Evolutionary conservation across 2,888 invertebrate species (phyloP).

Genomic region (Tuta absoluta): DNA sequence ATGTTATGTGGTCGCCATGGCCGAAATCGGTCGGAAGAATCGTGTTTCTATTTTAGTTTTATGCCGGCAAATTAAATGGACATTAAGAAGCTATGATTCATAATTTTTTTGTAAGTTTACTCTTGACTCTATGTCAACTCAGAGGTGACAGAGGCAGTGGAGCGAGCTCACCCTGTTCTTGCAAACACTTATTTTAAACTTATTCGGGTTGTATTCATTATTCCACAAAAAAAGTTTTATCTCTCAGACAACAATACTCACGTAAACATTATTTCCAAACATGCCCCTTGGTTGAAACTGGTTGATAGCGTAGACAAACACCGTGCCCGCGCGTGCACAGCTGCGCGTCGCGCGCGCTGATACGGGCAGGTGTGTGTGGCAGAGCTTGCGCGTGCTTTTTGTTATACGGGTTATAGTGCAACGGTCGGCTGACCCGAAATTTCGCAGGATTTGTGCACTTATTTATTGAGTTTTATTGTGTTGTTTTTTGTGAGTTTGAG

Average conservation of each 20-base stretch:
- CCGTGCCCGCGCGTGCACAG: conserved; percentile 42
- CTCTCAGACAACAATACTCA: conserved; percentile 5
- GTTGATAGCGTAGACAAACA: conserved; percentile 40
- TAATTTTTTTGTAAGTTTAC: too few species aligned
- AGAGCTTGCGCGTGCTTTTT: conserved; percentile 45
- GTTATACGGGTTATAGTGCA: conserved; percentile 13
- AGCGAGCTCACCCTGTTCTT: too few species aligned
- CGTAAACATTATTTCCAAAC: conserved; percentile 18
- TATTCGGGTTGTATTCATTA: background rate
- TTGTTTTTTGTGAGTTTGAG: background rate
- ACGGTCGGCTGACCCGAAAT: conserved; percentile 10
- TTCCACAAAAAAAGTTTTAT: conserved; percentile 9
- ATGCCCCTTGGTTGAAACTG: conserved; percentile 36
- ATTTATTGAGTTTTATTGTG: background rate
- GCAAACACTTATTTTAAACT: too few species aligned
- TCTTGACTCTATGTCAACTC: too few species aligned
- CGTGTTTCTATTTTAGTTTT: too few species aligned
- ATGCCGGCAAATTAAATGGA: too few species aligned
- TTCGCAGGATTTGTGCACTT: conserved; percentile 2
- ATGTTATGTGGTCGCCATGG: too few species aligned
- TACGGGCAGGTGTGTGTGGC: background rate
- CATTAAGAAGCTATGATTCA: too few species aligned
- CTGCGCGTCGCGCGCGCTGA: conserved; percentile 42
- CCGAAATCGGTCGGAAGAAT: too few species aligned
- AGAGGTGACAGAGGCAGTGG: too few species aligned